These are phyloP conservation scores for Poeciliopsis gracilis DNA, from an alignment of 2,797 vertebrate genomes.

Conservation along the genomic window DNA sequence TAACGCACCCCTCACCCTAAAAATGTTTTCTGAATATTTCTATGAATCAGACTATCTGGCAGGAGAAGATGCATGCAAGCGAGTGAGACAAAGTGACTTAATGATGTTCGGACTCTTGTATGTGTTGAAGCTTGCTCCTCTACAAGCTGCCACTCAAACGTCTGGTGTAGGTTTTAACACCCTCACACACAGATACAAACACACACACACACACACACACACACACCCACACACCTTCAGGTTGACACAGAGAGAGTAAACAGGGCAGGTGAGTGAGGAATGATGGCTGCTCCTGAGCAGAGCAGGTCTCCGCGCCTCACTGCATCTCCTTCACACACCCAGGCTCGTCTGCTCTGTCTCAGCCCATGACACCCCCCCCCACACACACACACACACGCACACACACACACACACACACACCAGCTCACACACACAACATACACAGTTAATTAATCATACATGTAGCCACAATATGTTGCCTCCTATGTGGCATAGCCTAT, in stretches of 20 bases:
- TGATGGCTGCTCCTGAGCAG: constrained; percentile 76
- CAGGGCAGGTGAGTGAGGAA: constrained; percentile 85
- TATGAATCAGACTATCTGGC: constrained; percentile 17
- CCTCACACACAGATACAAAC: constrained; percentile 17
- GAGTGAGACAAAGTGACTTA: constrained; percentile 16
- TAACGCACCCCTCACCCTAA: constrained; percentile 46
- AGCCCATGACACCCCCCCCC: constrained; percentile 56
- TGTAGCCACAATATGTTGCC: constrained; percentile 56
- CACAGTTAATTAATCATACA: constrained; percentile 80
- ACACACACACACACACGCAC: constrained; percentile 18
- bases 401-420: constrained; percentile 17
- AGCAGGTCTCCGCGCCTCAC: constrained; percentile 79
- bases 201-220: too few species aligned
- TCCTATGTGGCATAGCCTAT: constrained; percentile 43
- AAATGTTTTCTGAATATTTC: constrained; percentile 19
- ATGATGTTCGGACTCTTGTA: constrained; percentile 44
- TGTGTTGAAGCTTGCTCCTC: constrained; percentile 39
- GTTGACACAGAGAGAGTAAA: constrained; percentile 81
- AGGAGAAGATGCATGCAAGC: constrained; percentile 25
- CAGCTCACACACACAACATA: constrained; percentile 23
- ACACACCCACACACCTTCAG: constrained; percentile 55
- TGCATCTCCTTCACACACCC: constrained; percentile 83
- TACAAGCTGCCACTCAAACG: constrained; percentile 56
- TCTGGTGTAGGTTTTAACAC: constrained; percentile 33
- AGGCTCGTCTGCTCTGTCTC: constrained; percentile 79